phyloP scores from a whole-genome alignment of 2,888 invertebrate genomes.

The Amphipoea lucens region DNA sequence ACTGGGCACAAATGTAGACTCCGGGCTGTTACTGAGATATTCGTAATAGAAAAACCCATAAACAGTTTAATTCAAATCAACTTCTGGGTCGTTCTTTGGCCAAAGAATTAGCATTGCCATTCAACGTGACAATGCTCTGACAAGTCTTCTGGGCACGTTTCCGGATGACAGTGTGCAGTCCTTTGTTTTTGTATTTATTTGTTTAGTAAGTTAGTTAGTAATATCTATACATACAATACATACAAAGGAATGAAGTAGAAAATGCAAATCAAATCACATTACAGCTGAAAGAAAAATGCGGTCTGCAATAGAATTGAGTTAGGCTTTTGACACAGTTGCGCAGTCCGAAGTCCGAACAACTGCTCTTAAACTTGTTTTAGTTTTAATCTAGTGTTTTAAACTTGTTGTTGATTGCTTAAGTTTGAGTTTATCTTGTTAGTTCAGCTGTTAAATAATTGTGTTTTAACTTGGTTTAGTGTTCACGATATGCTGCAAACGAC shows the following conservation, averaged over 20 bases:
- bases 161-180: too few relatives aligned
- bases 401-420: conserved; percentile 33
- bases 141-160: too few relatives aligned
- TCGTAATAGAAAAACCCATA: neutral
- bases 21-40: neutral
- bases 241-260: neutral
- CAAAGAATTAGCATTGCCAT: too few relatives aligned
- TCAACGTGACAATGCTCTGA: too few relatives aligned
- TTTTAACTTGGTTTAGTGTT: conserved; percentile 29
- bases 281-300: conserved; percentile 5
- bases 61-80: neutral
- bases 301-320: conserved; percentile 11
- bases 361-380: conserved; percentile 31
- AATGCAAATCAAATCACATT: neutral
- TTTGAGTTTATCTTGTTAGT: conserved; percentile 46
- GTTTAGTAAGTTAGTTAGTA: too few relatives aligned
- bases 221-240: too few relatives aligned
- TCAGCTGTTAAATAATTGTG: conserved; percentile 51
- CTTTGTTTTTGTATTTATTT: too few relatives aligned
- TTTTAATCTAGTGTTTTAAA: conserved; percentile 50
- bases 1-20: neutral
- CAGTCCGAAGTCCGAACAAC: conserved; percentile 22
- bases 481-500: conserved; percentile 11
- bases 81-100: too few relatives aligned
- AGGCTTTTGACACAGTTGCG: conserved; percentile 34